These are phyloP conservation scores for Wasmannia auropunctata DNA, from an alignment of 1,140 invertebrate genomes.

Conservation along the genomic window DNA sequence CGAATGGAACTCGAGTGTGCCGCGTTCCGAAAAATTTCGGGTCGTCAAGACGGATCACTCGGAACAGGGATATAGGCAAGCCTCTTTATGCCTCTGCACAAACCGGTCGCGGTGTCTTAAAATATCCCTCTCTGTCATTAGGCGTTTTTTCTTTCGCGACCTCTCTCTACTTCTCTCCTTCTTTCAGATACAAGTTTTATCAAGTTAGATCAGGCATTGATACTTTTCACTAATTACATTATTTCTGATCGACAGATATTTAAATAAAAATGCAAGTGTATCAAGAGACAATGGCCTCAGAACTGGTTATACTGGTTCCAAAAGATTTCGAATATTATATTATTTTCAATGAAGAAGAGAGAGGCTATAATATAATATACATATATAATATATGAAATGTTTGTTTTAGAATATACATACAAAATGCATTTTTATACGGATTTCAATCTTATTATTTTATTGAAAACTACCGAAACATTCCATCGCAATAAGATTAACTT, in stretches of 20 bases:
- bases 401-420: background rate
- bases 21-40: conserved; percentile 19
- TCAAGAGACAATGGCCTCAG: background rate
- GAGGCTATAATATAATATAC: background rate
- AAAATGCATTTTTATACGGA: background rate
- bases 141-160: conserved; percentile 21
- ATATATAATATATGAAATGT: background rate
- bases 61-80: background rate
- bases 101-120: conserved; percentile 54
- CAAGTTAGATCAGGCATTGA: background rate
- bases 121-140: conserved; percentile 45
- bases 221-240: background rate
- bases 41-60: conserved; percentile 23
- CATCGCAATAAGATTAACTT: background rate
- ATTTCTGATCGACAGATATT: background rate
- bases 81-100: conserved; percentile 18
- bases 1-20: conserved; percentile 1
- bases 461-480: background rate
- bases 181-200: background rate
- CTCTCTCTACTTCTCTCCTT: background rate
- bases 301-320: background rate
- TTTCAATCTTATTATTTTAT: background rate
- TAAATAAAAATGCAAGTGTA: background rate
- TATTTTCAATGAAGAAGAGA: background rate
- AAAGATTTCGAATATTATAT: background rate